Percentiles rank a stretch among this genome's conserved stretches.
Evolutionary conservation across 92 coral and sea anemone species (phyloP).

Genomic region (Zoanthus sansibaricus): DNA sequence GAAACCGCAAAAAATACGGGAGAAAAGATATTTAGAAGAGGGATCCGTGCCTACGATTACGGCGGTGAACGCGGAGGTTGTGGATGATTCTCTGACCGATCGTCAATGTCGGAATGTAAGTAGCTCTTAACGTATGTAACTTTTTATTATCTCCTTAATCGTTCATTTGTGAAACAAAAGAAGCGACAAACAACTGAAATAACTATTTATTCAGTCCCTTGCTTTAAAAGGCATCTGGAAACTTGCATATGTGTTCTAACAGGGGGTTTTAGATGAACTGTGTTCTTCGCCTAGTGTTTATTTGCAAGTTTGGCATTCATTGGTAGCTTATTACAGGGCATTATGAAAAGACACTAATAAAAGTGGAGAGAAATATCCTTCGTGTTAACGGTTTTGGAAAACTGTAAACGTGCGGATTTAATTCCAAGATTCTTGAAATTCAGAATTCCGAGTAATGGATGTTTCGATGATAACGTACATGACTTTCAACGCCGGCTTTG

Average conservation of each 20-base stretch:
- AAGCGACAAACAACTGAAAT: no score
- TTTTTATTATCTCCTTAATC: no score
- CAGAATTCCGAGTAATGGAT: not conserved
- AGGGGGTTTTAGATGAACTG: no score
- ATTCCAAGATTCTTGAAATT: not conserved
- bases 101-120: constrained; percentile 18
- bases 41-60: constrained; percentile 18
- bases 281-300: no score
- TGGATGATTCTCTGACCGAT: constrained; percentile 5
- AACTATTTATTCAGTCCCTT: no score
- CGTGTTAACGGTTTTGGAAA: not conserved
- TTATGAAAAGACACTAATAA: no score
- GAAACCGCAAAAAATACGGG: not conserved
- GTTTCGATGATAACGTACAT: not conserved
- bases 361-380: no score
- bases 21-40: constrained; percentile 5
- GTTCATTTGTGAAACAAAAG: no score
- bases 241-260: no score
- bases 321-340: no score
- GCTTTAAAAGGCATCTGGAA: no score
- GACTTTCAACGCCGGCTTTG: not conserved
- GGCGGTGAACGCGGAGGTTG: constrained; percentile 22
- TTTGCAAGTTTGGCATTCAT: no score
- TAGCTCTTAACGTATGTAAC: constrained; percentile 5
- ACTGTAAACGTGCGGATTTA: not conserved